phyloP scores from a whole-genome alignment of 2,797 vertebrate species.

The Ctenochaetus hawaiiensis region DNA sequence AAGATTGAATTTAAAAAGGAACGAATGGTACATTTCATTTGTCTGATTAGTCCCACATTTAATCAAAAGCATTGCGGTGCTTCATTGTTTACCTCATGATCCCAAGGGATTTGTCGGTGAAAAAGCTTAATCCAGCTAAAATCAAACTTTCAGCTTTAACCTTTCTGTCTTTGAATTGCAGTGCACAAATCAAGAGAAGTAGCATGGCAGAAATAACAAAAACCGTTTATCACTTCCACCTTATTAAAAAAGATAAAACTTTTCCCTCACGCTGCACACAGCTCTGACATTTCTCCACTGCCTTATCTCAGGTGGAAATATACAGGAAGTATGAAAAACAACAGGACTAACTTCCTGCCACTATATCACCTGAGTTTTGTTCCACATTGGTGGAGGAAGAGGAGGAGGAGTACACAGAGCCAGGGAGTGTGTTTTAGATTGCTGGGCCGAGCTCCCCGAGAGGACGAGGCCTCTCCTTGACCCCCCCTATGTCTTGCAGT shows the following conservation, averaged over 20 bases:
- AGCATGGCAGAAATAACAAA: conserved; percentile 1
- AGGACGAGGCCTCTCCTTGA: conserved; percentile 80
- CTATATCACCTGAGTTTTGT: conserved; percentile 58
- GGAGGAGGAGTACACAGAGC: conserved; percentile 41
- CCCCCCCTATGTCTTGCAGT: conserved; percentile 72
- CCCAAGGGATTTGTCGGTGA: conserved; percentile 36
- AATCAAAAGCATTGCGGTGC: conserved; percentile 27
- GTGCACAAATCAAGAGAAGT: conserved; percentile 11
- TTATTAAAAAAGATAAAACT: conserved; percentile 19
- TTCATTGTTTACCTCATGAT: conserved; percentile 50
- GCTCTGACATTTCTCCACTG: conserved; percentile 22
- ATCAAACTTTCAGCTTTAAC: conserved; percentile 30
- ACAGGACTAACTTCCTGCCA: conserved; percentile 39
- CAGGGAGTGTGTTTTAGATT: conserved; percentile 56
- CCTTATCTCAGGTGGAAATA: conserved; percentile 28
- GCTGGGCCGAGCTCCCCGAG: conserved; percentile 44
- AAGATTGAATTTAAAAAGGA: conserved; percentile 27
- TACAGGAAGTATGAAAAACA: conserved; percentile 27
- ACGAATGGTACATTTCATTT: conserved; percentile 33
- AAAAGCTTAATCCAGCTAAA: conserved; percentile 48
- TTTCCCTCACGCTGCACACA: neutral
- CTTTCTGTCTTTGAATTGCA: conserved; percentile 18
- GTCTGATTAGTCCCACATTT: conserved; percentile 32
- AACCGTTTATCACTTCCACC: conserved; percentile 25
- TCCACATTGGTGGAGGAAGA: conserved; percentile 44